phyloP scores from a whole-genome alignment of 1,140 invertebrate genomes.

The Galleria mellonella region DNA sequence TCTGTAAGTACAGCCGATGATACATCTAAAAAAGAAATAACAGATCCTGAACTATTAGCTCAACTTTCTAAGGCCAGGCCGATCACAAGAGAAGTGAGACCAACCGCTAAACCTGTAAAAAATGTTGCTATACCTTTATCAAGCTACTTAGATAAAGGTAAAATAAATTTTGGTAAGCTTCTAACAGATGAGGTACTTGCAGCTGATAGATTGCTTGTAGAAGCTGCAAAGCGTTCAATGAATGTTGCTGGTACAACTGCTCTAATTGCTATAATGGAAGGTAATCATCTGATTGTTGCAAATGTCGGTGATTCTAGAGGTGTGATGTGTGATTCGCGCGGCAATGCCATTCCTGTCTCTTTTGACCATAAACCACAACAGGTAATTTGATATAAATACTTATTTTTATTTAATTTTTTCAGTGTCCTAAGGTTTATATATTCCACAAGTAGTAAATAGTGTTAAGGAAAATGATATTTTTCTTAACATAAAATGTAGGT shows the following conservation, averaged over 20 bases:
- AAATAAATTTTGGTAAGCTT: slow-evolving; percentile 86
- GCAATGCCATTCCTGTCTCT: slow-evolving; percentile 92
- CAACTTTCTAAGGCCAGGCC: slow-evolving; percentile 78
- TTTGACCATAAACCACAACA: slow-evolving; percentile 98
- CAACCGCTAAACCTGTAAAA: slow-evolving; percentile 45
- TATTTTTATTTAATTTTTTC: slow-evolving; percentile 2
- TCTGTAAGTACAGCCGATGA: slow-evolving; percentile 76
- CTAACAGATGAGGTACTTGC: slow-evolving; percentile 89
- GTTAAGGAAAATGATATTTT: too few species aligned
- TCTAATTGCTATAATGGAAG: slow-evolving; percentile 89
- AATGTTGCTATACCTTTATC: slow-evolving; percentile 48
- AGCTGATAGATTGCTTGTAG: slow-evolving; percentile 85
- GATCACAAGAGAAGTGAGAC: slow-evolving; percentile 79
- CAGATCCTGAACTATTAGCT: slow-evolving; percentile 80
- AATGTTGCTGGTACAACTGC: slow-evolving; percentile 96
- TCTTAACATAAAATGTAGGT: too few species aligned
- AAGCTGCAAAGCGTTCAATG: slow-evolving; percentile 86
- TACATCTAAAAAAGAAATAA: slow-evolving; percentile 76
- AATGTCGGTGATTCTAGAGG: slow-evolving; percentile 97
- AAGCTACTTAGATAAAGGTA: slow-evolving; percentile 81
- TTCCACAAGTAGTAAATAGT: too few species aligned
- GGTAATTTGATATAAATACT: slow-evolving; percentile 66
- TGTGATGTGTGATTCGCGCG: slow-evolving; percentile 93
- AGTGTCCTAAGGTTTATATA: too few species aligned
- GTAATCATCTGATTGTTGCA: slow-evolving; percentile 89